Base-by-base conservation (phyloP, 2,888 invertebrate genomes). In the Hanleya hanleyi region DNA sequence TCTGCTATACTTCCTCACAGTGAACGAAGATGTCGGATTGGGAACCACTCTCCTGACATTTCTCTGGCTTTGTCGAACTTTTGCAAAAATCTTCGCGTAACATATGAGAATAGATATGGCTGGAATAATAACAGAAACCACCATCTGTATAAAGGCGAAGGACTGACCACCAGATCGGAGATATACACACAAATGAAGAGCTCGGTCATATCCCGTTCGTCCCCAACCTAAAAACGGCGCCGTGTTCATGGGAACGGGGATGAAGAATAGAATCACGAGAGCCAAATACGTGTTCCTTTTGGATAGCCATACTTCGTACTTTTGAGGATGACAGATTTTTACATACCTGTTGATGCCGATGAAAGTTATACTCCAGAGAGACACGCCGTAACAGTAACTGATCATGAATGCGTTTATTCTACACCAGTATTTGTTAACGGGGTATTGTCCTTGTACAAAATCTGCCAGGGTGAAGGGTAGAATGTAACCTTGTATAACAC, bases 341-440 rank as follows among this genome's bases (percentile, higher is more conserved):
- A 75, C 69, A 67, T 71, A 75, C 1, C 75, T 37, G 71, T 75
- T 75, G 37, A 75, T 26, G 37, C 69, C 62, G 37, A 75, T 71
- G 57, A 71, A 57, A 3, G 66, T 66, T 33, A 75, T 50, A 22
- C 71, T 71, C 47, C 57, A 62, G 35, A 75, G 37, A 22, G 75
- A 75, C 37, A 57, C 47, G 26, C 26, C 35, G 35, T 69, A 73
- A 18, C 64, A 69, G 26, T 26, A 57, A 7, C 70, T 66, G 15
- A 69, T 62, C n/a, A 70, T 26, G 41, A 70, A 57, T 3, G 66
- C 73, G 57, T 73, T 73, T 33, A 73, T 57, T 41, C 61, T 61
- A 50, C 73, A 73, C 62, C 51, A 35, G 2, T n/a, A 5, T 5
- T 36, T 49, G 61, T 18, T 33, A 15, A 62, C 62, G 0, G 73